Conservation (phyloP, 2,888 invertebrate species). For the Coelinius sp. region DNA sequence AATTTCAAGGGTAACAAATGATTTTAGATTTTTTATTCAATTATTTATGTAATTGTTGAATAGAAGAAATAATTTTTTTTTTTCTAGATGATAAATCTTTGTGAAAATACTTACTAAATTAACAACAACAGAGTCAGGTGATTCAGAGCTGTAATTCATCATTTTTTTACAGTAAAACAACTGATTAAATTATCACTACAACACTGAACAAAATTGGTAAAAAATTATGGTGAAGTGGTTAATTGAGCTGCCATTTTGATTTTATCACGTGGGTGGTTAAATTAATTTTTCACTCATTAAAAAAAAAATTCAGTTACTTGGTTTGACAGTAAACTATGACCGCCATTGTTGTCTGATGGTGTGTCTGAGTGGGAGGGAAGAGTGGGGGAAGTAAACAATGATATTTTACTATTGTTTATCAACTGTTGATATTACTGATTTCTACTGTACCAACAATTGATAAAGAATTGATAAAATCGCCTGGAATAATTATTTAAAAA, state of each 20-base stretch:
- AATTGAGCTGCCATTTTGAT: neutral
- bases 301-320: slow-evolving; percentile 14
- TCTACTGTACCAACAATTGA: neutral
- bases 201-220: neutral
- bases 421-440: neutral
- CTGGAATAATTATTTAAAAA: neutral
- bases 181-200: neutral
- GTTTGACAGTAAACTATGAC: slow-evolving; percentile 30
- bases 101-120: neutral
- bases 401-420: neutral
- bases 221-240: neutral
- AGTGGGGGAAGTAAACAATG: slow-evolving; percentile 4
- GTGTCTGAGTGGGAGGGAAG: neutral
- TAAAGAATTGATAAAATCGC: neutral
- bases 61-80: neutral
- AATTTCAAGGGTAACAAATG: no score
- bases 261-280: neutral
- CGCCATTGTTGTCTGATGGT: slow-evolving; percentile 22
- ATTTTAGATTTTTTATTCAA: no score
- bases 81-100: neutral
- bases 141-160: neutral
- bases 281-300: neutral
- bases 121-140: neutral
- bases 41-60: neutral
- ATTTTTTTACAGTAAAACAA: no score